A percentile compares a stretch with the other conserved stretches of the same genome.
Conservation (phyloP, 1,140 invertebrate genomes). For the Monomorium pharaonis region DNA sequence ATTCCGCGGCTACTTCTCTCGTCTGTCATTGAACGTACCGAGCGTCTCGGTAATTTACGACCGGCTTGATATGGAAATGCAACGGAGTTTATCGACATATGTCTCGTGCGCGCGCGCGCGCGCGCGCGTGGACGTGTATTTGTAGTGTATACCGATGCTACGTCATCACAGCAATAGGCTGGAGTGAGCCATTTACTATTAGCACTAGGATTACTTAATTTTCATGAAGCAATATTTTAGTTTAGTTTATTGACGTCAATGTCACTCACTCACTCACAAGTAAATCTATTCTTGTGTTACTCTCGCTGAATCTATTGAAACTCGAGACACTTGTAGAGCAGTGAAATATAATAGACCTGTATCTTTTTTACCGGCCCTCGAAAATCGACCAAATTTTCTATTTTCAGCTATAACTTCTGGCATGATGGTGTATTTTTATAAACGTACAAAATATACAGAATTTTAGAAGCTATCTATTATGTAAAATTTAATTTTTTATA, state of each 20-base stretch:
- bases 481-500: too few relatives aligned
- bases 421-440: too few relatives aligned
- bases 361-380: too few relatives aligned
- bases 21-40: slow-evolving; percentile 20
- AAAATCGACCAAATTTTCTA: too few relatives aligned
- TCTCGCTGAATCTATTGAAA: too few relatives aligned
- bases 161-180: neutral
- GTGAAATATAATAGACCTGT: too few relatives aligned
- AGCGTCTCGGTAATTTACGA: slow-evolving; percentile 36
- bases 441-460: too few relatives aligned
- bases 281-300: too few relatives aligned
- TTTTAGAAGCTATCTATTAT: too few relatives aligned
- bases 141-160: neutral
- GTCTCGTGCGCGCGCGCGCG: neutral
- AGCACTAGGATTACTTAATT: neutral
- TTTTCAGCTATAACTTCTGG: too few relatives aligned
- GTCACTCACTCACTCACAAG: neutral
- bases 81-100: slow-evolving; percentile 59
- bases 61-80: slow-evolving; percentile 43
- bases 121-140: slow-evolving; percentile 21
- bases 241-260: neutral
- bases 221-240: neutral
- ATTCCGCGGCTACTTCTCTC: neutral
- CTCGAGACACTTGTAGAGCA: too few relatives aligned
- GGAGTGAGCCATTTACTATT: neutral